A percentile compares a stretch with the other conserved stretches of the same genome.
Conservation (phyloP, 2,797 vertebrate species). For the Chelon auratus region DNA sequence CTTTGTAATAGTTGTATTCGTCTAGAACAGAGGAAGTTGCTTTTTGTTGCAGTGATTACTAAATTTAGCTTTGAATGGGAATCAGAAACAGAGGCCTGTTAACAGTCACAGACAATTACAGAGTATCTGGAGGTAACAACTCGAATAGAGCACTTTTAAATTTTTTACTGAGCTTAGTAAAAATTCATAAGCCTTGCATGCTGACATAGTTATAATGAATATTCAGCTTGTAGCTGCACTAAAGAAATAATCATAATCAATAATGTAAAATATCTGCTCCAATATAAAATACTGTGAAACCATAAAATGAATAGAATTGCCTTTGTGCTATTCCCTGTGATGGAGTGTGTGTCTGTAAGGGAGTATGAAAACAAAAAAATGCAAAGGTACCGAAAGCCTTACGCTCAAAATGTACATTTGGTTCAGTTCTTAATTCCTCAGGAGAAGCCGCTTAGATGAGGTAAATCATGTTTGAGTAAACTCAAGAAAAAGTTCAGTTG, state of each 20-base stretch:
- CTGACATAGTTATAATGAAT: neutral
- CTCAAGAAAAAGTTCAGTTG: no score
- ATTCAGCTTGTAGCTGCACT: neutral
- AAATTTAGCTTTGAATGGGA: conserved; percentile 2
- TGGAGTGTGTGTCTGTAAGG: neutral
- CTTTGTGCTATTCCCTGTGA: conserved; percentile 27
- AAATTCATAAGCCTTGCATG: neutral
- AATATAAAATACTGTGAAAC: conserved; percentile 23
- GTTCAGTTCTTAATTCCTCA: no score
- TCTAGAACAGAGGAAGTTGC: no score
- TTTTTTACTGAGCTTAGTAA: conserved; percentile 25
- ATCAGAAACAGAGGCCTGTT: neutral
- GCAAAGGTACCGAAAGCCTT: neutral
- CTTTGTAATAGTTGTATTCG: no score
- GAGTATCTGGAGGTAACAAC: neutral
- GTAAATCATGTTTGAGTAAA: no score
- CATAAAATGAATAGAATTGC: conserved; percentile 9
- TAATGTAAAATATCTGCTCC: conserved; percentile 16
- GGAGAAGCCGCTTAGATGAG: no score
- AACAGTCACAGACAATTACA: neutral
- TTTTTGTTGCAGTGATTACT: no score
- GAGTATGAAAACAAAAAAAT: neutral
- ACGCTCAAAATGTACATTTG: conserved; percentile 1
- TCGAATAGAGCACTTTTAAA: conserved; percentile 28
- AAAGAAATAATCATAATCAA: conserved; percentile 5